Evolutionary conservation across 1,140 invertebrate genomes (phyloP), one percentile per base, ranked within the genome.

Genomic region (Campoletis sonorensis): DNA sequence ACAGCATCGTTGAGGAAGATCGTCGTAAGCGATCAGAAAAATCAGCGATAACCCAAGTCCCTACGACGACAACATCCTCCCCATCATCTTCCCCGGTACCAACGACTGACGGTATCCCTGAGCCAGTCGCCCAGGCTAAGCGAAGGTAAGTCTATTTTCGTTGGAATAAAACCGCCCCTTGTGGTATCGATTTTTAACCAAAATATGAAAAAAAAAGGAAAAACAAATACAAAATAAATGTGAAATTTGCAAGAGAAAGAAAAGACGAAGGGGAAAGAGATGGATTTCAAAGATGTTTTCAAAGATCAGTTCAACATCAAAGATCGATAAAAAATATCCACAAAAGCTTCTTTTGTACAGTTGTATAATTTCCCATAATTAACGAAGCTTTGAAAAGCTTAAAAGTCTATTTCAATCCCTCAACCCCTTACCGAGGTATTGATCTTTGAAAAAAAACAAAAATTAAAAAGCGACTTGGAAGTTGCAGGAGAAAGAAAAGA

Each of bases 11-110:
- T 11, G 75, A 82, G 8, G 77, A 82, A 4, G 86, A 89, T 73
- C 89, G 87, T 30, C 87, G 89, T 15, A 90, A 90, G 68, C 82
- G 88, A 26, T 90, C 88, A 10, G 87, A 89, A 18, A 87, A 86
- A 40, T 79, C 73, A 5, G 70, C 70, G 18, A 26, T 27, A 11
- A 40, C 49, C 15, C 68, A 33, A n/a, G 23, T 68, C 58, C 79
- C 84, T 10, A 67, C 83, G 10, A 81, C 79, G 18, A 85, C 85
- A 15, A 77, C 70, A 26, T 23, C 72, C 27, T 83, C 87, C 0
- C 72, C 83, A 10, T 72, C 83, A 13, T 81, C 83, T 0, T 82
- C 80, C 18, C 83, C 83, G 8, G 37, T 23, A 5, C 68, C 82
- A n/a, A 80, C 83, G 26, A 54, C 51, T 13, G 51, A 23, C 68